These are phyloP conservation scores for Spea multiplicata DNA, from an alignment of 2,113 vertebrate genomes.

Conservation along the genomic window DNA sequence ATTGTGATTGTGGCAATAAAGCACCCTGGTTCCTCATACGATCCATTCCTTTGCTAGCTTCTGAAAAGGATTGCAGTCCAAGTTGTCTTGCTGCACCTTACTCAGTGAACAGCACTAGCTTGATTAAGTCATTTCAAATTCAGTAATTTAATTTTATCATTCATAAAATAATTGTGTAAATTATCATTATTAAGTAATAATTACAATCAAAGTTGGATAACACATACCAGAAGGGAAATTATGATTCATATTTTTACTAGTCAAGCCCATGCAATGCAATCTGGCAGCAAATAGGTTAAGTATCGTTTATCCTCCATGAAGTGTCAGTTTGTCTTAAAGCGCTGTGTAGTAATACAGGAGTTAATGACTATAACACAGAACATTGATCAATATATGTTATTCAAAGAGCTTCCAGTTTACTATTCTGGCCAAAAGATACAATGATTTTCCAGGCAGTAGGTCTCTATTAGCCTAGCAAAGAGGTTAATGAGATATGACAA, in stretches of 20 bases:
- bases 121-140: not conserved
- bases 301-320: not conserved
- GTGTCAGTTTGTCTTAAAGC: not conserved
- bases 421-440: not conserved
- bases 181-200: not conserved
- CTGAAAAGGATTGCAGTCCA: too few relatives aligned
- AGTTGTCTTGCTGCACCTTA: too few relatives aligned
- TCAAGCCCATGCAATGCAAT: not conserved
- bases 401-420: constrained; percentile 1
- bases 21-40: too few relatives aligned
- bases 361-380: not conserved
- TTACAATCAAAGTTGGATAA: not conserved
- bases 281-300: not conserved
- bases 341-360: not conserved
- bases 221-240: not conserved
- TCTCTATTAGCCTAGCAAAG: not conserved
- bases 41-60: too few relatives aligned
- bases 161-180: not conserved
- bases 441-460: not conserved
- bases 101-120: not conserved
- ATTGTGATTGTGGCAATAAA: too few relatives aligned
- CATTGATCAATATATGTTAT: not conserved
- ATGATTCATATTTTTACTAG: not conserved
- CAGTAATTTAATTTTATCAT: not conserved
- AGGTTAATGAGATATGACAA: constrained; percentile 33